phyloP scores from a whole-genome alignment of 2,888 invertebrate species.

The Lamproptera curius region DNA sequence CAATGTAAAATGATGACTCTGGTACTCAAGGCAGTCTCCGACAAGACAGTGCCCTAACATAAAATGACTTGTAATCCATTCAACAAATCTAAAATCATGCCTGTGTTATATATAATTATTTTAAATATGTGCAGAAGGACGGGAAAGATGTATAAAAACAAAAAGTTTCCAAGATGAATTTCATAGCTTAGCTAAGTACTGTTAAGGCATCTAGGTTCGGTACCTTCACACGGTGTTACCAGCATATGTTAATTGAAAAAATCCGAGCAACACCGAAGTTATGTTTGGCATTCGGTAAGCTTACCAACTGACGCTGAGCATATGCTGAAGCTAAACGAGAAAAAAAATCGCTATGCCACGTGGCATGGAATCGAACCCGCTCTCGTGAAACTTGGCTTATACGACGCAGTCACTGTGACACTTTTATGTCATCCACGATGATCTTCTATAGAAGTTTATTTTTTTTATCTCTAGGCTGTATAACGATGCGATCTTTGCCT shows the following conservation, averaged over 20 bases:
- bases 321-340: constrained; percentile 27
- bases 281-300: background rate
- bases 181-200: no score
- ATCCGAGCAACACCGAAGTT: background rate
- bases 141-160: no score
- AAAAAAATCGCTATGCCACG: constrained; percentile 40
- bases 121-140: no score
- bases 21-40: no score
- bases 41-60: no score
- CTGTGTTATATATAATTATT: no score
- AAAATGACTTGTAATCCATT: no score
- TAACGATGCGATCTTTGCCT: constrained; percentile 22
- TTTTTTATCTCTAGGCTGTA: constrained; percentile 19
- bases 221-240: background rate
- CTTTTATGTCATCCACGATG: constrained; percentile 57
- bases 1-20: no score
- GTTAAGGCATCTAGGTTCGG: no score
- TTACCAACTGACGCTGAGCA: constrained; percentile 7
- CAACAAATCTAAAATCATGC: no score
- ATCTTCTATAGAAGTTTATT: no score
- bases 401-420: constrained; percentile 38
- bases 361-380: constrained; percentile 40
- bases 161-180: no score
- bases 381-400: constrained; percentile 35
- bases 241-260: background rate